Conservation (phyloP, 2,113 vertebrate genomes). For the Panthera tigris region DNA sequence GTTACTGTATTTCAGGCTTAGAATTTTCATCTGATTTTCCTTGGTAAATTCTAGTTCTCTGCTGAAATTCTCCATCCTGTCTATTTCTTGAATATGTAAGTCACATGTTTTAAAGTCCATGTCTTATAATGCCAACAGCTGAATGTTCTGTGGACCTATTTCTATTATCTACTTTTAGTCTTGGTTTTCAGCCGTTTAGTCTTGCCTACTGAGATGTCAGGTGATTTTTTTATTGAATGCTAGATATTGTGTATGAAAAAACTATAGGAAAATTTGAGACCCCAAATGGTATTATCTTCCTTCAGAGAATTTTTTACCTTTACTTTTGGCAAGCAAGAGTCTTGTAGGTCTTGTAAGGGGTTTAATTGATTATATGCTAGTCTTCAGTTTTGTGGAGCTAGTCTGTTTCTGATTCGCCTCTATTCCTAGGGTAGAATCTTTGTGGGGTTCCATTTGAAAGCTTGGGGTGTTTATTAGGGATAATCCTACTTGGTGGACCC, state of each 20-base stretch:
- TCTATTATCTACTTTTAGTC: not conserved
- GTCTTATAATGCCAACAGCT: not conserved
- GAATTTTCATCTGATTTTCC: not conserved
- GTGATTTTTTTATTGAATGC: not conserved
- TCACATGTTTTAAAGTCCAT: not conserved
- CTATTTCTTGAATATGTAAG: not conserved
- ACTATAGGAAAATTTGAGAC: not conserved
- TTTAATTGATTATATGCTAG: not conserved
- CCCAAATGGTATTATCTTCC: not conserved
- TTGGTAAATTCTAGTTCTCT: not conserved
- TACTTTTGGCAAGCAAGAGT: not conserved
- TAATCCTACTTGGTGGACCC: not conserved
- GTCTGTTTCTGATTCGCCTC: not conserved
- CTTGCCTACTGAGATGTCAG: not conserved
- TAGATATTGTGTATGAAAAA: not conserved
- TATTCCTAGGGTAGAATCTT: not conserved
- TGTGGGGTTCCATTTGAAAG: not conserved
- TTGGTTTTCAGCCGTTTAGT: conserved; percentile 38
- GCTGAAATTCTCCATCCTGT: conserved; percentile 5
- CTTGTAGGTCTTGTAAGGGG: not conserved
- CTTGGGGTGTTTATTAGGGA: not conserved
- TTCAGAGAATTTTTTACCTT: conserved; percentile 30
- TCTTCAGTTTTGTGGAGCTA: not conserved
- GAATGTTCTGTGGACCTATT: not conserved
- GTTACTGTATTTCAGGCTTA: not conserved